Evolutionary conservation across 2,113 vertebrate genomes (phyloP), one percentile per base, ranked within the genome.

Genomic region (Apteryx mantelli): DNA sequence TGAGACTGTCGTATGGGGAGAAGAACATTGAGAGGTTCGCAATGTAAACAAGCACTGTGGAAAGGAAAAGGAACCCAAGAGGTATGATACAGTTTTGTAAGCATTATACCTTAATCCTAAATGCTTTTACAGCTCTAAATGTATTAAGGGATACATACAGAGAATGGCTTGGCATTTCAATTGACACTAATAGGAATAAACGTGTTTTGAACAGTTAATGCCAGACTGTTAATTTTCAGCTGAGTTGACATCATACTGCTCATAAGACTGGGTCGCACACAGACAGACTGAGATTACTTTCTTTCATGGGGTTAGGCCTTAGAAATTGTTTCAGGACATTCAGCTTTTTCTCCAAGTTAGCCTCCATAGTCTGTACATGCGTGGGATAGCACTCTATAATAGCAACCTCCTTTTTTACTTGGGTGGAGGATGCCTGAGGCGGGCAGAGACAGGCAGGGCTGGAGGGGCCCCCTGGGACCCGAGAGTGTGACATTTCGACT

Each of bases 141-240:
- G 44, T 79, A 93, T 83, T 94, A 79, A 89, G n/a, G 40, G 71
- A 95, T 91, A 86, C 9, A 75, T 88, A 84, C 79, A 86, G 80
- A 78, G 74, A 87, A 80, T 28, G 20, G 53, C 30, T 89, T 85
- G 56, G 63, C 61, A 81, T 91, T 96, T 95, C 71, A 84, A 4
- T 24, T 89, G 91, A 94, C 75, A 87, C 71, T 95, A 95, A 97
- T 75, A 93, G 40, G 61, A 56, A 94, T 93, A 89, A 95, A 93
- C 1, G 2, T 55, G 34, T 91, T 97, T 94, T 81, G 70, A 96
- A 86, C 55, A 64, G 61, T 56, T 91, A 84, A 89, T 89, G 73
- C 66, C 42, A 87, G 61, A 94, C 52, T 65, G 14, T 18, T 46
- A 60, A 63, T 94, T 92, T 95, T 42, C 84, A 86, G 50, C 50